phyloP scores from a whole-genome alignment of 1,140 invertebrate species.

The Lucilia cuprina region DNA sequence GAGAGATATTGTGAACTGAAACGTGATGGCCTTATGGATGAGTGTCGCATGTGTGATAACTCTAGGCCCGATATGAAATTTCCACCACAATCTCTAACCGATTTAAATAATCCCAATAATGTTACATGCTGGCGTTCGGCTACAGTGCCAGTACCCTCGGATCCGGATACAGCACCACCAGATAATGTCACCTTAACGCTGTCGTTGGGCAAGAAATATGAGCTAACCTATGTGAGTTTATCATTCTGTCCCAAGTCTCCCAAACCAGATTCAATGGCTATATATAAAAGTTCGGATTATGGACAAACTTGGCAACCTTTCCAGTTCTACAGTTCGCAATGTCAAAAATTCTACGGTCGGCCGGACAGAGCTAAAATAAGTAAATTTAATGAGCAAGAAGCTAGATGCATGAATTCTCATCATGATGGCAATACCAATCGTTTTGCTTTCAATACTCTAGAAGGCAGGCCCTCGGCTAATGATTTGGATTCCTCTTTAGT shows the following conservation, averaged over 20 bases:
- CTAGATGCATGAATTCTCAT: conserved; percentile 88
- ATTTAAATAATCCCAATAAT: conserved; percentile 96
- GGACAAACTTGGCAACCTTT: conserved; percentile 95
- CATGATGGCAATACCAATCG: conserved; percentile 71
- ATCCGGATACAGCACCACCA: conserved; percentile 74
- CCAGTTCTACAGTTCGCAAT: conserved; percentile 94
- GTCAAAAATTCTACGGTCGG: conserved; percentile 84
- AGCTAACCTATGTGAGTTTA: conserved; percentile 95
- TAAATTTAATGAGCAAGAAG: conserved; percentile 93
- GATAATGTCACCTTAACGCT: conserved; percentile 93
- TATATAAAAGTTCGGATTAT: conserved; percentile 95
- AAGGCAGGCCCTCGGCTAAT: conserved; percentile 91
- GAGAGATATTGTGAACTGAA: conserved; percentile 76
- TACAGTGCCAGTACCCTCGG: conserved; percentile 76
- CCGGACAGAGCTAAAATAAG: conserved; percentile 86
- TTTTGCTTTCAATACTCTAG: conserved; percentile 95
- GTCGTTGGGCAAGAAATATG: conserved; percentile 95
- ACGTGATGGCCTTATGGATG: conserved; percentile 63
- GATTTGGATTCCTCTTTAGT: conserved; percentile 96
- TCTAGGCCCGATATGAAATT: conserved; percentile 77
- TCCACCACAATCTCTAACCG: conserved; percentile 86
- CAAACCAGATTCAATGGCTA: conserved; percentile 94
- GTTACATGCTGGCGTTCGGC: conserved; percentile 97
- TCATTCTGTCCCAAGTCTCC: conserved; percentile 91
- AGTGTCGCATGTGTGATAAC: conserved; percentile 91